These are phyloP conservation scores for Caenorhabditis sp. DNA, from an alignment of 2,888 invertebrate species.

Conservation along the genomic window DNA sequence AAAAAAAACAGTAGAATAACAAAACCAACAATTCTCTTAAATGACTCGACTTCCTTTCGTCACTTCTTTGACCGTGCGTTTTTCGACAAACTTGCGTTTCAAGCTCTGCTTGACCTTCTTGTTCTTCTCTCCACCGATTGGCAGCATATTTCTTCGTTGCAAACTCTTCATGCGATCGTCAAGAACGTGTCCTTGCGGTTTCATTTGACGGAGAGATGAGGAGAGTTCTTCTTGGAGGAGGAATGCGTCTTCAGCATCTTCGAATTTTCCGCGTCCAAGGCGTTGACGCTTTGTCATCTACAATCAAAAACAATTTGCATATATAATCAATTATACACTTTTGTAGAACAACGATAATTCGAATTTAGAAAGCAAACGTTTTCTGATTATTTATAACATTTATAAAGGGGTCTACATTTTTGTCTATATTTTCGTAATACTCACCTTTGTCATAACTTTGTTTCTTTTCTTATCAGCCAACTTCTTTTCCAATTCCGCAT, in stretches of 20 bases:
- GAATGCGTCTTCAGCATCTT: slow-evolving; percentile 49
- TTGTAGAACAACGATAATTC: no score
- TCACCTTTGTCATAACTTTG: slow-evolving; percentile 32
- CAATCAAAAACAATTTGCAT: not conserved
- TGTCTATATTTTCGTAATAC: not conserved
- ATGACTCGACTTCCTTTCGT: slow-evolving; percentile 43
- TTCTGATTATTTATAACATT: no score
- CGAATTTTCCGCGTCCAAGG: slow-evolving; percentile 45
- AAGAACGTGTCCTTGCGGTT: slow-evolving; percentile 50
- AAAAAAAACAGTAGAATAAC: not conserved
- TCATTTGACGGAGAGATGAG: slow-evolving; percentile 38
- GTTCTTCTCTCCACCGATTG: slow-evolving; percentile 43
- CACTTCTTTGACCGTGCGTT: slow-evolving; percentile 33
- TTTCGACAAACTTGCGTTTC: slow-evolving; percentile 43
- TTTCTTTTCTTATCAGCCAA: slow-evolving; percentile 17
- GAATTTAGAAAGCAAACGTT: no score
- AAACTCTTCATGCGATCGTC: slow-evolving; percentile 51
- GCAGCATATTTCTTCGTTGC: slow-evolving; percentile 51
- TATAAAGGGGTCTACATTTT: no score
- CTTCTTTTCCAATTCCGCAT: slow-evolving; percentile 22
- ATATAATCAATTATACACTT: not conserved
- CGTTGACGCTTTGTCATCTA: slow-evolving; percentile 34
- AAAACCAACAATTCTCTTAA: slow-evolving; percentile 7
- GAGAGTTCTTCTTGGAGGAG: slow-evolving; percentile 47
- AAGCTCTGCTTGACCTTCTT: slow-evolving; percentile 43